Evolutionary conservation across 2,888 invertebrate genomes (phyloP), one percentile per base, ranked within the genome.

Genomic region (Lottia gigantea): DNA sequence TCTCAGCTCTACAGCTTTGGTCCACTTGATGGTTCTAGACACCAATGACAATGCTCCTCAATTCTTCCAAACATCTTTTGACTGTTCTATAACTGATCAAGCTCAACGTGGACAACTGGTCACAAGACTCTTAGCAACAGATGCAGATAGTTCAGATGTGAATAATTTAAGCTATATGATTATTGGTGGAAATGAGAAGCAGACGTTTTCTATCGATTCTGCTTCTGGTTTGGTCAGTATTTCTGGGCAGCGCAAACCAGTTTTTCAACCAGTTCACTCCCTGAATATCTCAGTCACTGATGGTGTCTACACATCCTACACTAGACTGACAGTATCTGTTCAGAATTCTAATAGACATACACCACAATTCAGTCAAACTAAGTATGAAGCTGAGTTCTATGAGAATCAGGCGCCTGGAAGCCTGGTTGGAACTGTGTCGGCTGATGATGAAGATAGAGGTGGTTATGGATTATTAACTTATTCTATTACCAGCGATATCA

Each of bases 231-330:
- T 94, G 25, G 92, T 95, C 67, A 91, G 92, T 1, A 88, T 95
- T 73, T 92, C 93, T 76, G 94, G 94, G 85, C 91, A 94, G 86
- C 92, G 94, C 74, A 93, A 93, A 84, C 93, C 93, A 80, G 92
- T 92, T 6, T 92, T 93, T 66, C 90, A 91, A 76, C 91, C 92
- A 67, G 90, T 91, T 68, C 92, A 93, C 83, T 89, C 92, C 73
- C 91, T 98, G 72, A 98, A 98, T 90, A 93, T 98, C 46, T 97
- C 97, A 1, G 97, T 96, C 55, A 95, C 95, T 70, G 98, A 98
- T 90, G 97, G 97, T 46, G 95, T 97, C 49, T 97, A 96, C 90
- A 96, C 95, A 11, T 94, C 93, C 77, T 97, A 94, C 89, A 93
- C 95, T 0, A 80, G 86, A 49, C 87, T 91, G 12, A 78, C 78